Conservation (phyloP, 2,888 invertebrate species). For the Embidobia sp. region DNA sequence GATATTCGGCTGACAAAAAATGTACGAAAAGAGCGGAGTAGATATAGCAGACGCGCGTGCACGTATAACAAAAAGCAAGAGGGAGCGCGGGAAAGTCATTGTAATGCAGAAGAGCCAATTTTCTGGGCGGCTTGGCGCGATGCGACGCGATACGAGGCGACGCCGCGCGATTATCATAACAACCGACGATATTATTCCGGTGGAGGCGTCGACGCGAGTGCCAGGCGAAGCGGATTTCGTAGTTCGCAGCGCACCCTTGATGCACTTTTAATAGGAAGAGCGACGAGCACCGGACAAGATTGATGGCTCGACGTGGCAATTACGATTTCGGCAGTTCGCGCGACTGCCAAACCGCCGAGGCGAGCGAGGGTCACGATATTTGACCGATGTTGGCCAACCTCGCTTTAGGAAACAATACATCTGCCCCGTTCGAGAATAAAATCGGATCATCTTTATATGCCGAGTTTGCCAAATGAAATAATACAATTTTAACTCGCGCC, state of each 20-base stretch:
- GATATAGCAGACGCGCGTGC: slow-evolving; percentile 36
- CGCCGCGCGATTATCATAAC: slow-evolving; percentile 81
- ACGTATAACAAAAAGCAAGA: slow-evolving; percentile 59
- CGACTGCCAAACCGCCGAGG: slow-evolving; percentile 13
- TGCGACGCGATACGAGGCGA: slow-evolving; percentile 78
- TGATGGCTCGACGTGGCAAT: slow-evolving; percentile 74
- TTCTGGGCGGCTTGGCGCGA: slow-evolving; percentile 81
- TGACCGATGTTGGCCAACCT: slow-evolving; percentile 21
- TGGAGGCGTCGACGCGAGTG: slow-evolving; percentile 62
- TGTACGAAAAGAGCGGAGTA: slow-evolving; percentile 17
- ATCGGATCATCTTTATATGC: slow-evolving; percentile 14
- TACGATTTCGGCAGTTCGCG: slow-evolving; percentile 59
- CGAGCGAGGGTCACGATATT: slow-evolving; percentile 36
- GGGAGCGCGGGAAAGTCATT: slow-evolving; percentile 77
- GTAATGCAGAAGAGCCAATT: slow-evolving; percentile 82
- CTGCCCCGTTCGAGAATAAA: slow-evolving; percentile 41
- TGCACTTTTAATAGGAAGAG: slow-evolving; percentile 80
- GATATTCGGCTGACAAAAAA: slow-evolving; percentile 29
- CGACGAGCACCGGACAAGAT: slow-evolving; percentile 76
- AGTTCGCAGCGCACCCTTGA: slow-evolving; percentile 71
- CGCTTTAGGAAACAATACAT: slow-evolving; percentile 27
- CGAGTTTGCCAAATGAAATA: slow-evolving; percentile 24
- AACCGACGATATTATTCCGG: slow-evolving; percentile 81
- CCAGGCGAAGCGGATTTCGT: slow-evolving; percentile 66
- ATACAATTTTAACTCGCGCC: slow-evolving; percentile 24